Evolutionary conservation across 2,888 invertebrate genomes (phyloP), one percentile per base, ranked within the genome.

Genomic region (Carabus problematicus): DNA sequence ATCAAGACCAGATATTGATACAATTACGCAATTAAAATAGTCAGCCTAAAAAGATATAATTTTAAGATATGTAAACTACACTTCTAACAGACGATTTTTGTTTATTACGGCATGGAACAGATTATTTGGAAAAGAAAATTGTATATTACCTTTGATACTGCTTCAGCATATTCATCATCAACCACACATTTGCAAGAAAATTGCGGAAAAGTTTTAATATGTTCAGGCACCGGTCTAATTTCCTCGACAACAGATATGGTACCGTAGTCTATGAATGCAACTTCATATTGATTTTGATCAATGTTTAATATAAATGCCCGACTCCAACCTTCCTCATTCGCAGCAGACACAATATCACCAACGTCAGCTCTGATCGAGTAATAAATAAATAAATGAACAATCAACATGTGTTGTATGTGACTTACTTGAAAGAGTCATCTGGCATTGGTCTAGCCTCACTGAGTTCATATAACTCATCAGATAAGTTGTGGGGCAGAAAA

Each of bases 241-340:
- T 71, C 58, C 54, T 52, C n/a, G 1, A 70, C 66, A 8, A 55
- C 58, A 39, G 59, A 52, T 9, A 72, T 59, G n/a, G 29, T 47
- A 3, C 74, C 75, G 61, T 66, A 75, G 71, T 75, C 75, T 29
- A 75, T 67, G 16, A 74, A 70, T 8, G 72, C 73, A 14, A 72
- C 71, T 19, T 40, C 64, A 59, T 72, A 74, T 54, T 70, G 49
- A 7, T 60, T 29, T 47, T 70, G 63, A 41, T 59, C 18, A 3
- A 59, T 64, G 12, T 71, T 70, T 19, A 71, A 29, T 49, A 75
- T 59, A 39, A 70, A 55, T 1, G 71, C 74, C 3, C 75, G 71
- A n/a, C 59, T 70, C 70, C 73, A 74, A 8, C 8, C 68, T 11
- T 62, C 70, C 52, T 72, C 69, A 11, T 56, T 59, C 9, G 42